These are phyloP conservation scores for Fragum fragum DNA, from an alignment of 2,888 invertebrate species.

Conservation along the genomic window DNA sequence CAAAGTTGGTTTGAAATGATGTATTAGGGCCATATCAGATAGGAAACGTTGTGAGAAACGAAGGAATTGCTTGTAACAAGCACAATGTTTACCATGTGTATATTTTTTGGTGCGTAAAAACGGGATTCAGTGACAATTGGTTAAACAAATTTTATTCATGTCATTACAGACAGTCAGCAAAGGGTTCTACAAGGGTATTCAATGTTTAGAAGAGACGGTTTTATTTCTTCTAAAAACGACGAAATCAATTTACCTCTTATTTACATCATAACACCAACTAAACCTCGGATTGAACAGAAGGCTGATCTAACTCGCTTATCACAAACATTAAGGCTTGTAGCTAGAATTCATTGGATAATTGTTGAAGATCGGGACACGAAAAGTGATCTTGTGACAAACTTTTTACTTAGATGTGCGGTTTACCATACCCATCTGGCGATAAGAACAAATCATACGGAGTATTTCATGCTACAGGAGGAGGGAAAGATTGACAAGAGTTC, in stretches of 20 bases:
- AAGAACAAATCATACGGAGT: constrained; percentile 89
- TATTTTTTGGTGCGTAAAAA: too few relatives aligned
- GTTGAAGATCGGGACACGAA: constrained; percentile 94
- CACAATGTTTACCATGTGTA: too few relatives aligned
- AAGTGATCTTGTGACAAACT: constrained; percentile 91
- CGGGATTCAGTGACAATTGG: too few relatives aligned
- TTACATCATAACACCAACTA: constrained; percentile 94
- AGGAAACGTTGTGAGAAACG: too few relatives aligned
- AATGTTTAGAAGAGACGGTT: too few relatives aligned
- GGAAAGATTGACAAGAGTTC: background rate
- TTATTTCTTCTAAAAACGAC: too few relatives aligned
- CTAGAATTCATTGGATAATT: constrained; percentile 97
- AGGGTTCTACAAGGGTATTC: too few relatives aligned
- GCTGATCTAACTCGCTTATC: constrained; percentile 96
- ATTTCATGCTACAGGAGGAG: background rate
- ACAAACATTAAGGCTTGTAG: constrained; percentile 94
- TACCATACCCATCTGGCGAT: constrained; percentile 90
- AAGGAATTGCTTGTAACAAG: too few relatives aligned
- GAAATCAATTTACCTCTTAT: constrained; percentile 41
- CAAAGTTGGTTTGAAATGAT: too few relatives aligned
- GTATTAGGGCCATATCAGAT: too few relatives aligned
- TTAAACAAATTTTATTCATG: too few relatives aligned
- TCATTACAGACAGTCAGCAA: too few relatives aligned
- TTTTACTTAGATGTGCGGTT: constrained; percentile 91
- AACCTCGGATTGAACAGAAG: constrained; percentile 94